Evolutionary conservation across 1,140 invertebrate species (phyloP), one percentile per base, ranked within the genome.

Genomic region (Ruditapes philippinarum): DNA sequence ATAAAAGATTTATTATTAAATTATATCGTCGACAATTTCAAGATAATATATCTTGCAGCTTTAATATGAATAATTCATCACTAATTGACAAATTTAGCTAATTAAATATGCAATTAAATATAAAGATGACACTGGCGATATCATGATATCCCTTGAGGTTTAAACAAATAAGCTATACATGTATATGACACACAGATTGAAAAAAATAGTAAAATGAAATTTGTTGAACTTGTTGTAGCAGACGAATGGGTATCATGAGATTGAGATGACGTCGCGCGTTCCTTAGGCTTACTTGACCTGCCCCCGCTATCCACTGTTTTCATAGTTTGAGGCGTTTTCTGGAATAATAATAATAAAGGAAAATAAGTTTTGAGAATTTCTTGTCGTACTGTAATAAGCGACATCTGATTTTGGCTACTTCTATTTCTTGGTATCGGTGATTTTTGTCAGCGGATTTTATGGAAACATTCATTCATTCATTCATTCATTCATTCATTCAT

Each of bases 181-280:
- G 65, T 12, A 38, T 1, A 38, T 70, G 65, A 70, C 65, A 70
- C 22, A n/a, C 38, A 70, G 9, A 70, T 1, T 38, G 65, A 28
- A 38, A 70, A 22, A 0, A 38, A n/a, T 36, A 70, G 14, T 70
- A 70, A 70, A 70, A 70, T 70, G n/a, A 38, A 36, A 33, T 70
- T 36, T 38, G 36, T 14, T 28, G 65, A 70, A 70, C 12, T 14
- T 11, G 14, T 78, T 33, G 45, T 19, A 51, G 74, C 74, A 33
- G 74, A 76, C 3, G 73, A 78, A 51, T 11, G 1, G 17, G 28
- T 78, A 25, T 78, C 54, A 19, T 78, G 3, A 36, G 74, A 78
- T 78, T 78, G 42, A 22, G 74, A 78, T 36, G 74, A 78, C 54
- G 74, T 78, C 22, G 45, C 74, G 7, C 42, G 70, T 49, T 74